Evolutionary conservation across 2,888 invertebrate genomes (phyloP).

Genomic region (Miltochrista miniata): DNA sequence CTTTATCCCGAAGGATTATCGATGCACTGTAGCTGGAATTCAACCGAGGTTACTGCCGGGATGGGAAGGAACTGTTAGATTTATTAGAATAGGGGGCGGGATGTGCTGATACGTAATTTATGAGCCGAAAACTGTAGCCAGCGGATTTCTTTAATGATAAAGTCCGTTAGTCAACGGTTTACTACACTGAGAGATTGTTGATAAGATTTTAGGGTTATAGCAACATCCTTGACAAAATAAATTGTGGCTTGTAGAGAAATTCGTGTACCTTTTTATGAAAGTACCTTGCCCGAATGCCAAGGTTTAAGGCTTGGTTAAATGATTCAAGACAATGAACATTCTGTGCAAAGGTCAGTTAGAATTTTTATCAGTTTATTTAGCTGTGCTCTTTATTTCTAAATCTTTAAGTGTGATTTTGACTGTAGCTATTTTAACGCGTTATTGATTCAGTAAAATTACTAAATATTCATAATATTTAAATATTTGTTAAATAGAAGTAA

Average conservation of each 20-base stretch:
- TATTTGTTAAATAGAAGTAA: too few relatives aligned
- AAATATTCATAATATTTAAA: too few relatives aligned
- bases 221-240: background rate
- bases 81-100: slow-evolving; percentile 47
- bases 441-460: too few relatives aligned
- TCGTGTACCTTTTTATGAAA: too few relatives aligned
- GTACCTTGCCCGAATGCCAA: background rate
- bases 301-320: too few relatives aligned
- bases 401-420: too few relatives aligned
- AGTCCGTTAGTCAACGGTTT: slow-evolving; percentile 34
- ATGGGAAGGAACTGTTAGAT: slow-evolving; percentile 45
- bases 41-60: slow-evolving; percentile 23
- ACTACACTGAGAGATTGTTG: slow-evolving; percentile 23
- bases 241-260: too few relatives aligned
- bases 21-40: slow-evolving; percentile 32
- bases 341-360: too few relatives aligned
- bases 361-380: too few relatives aligned
- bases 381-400: too few relatives aligned
- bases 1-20: slow-evolving; percentile 36
- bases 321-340: too few relatives aligned
- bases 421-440: too few relatives aligned
- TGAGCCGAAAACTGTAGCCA: slow-evolving; percentile 54
- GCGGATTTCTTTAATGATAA: slow-evolving; percentile 58
- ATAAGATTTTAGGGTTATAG: slow-evolving; percentile 17
- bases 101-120: slow-evolving; percentile 64